phyloP scores from a whole-genome alignment of 1,140 invertebrate genomes.

The Heliconius nattereri region DNA sequence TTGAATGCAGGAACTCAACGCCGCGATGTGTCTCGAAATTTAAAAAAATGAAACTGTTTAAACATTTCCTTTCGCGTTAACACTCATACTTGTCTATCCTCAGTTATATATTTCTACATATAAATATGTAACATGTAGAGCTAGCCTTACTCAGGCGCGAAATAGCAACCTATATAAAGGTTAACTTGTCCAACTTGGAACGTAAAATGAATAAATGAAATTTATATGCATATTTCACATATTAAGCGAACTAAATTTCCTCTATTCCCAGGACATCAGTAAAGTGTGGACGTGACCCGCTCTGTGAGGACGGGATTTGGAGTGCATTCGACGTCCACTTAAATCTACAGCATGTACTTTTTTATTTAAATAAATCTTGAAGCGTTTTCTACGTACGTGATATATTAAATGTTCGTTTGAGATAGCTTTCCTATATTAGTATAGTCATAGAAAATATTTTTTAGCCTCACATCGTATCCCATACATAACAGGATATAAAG shows the following conservation, averaged over 20 bases:
- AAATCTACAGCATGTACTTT: constrained; percentile 28
- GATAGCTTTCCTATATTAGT: too few relatives aligned
- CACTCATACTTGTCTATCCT: too few relatives aligned
- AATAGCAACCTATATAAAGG: neutral
- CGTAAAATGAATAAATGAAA: constrained; percentile 32
- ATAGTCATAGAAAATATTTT: too few relatives aligned
- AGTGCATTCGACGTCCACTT: constrained; percentile 29
- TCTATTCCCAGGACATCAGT: constrained; percentile 35
- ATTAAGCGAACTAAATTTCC: constrained; percentile 29
- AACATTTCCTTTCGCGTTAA: too few relatives aligned
- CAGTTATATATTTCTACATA: too few relatives aligned
- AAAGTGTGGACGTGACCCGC: constrained; percentile 36
- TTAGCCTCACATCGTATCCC: too few relatives aligned
- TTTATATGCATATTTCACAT: constrained; percentile 29
- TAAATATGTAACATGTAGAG: neutral
- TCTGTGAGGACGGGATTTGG: constrained; percentile 28
- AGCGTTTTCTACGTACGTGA: constrained; percentile 22
- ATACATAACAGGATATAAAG: too few relatives aligned
- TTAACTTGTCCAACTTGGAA: constrained; percentile 13
- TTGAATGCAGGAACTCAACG: too few relatives aligned
- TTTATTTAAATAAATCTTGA: constrained; percentile 35
- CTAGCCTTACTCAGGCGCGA: neutral
- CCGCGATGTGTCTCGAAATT: too few relatives aligned
- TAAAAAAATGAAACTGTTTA: too few relatives aligned
- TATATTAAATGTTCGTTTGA: neutral